Base-by-base conservation (phyloP, 2,797 vertebrate genomes). In the Pseudomugil gertrudae region DNA sequence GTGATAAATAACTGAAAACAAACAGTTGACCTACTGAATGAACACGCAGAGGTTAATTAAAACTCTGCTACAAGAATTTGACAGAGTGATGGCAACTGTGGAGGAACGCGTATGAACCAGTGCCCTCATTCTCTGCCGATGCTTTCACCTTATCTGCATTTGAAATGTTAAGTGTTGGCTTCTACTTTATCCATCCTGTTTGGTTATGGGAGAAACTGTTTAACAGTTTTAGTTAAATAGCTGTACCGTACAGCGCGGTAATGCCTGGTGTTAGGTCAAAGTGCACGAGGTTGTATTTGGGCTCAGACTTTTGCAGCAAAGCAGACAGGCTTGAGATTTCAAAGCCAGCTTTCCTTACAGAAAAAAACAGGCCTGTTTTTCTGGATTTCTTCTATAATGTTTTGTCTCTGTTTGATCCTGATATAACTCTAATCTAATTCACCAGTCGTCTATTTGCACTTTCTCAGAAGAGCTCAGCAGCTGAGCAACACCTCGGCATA, bases 41-140 rank as follows among this genome's bases (percentile, higher is more conserved):
- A 55, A 56, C 9, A 8, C 13, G 40, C 50, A 40, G 40, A 3
- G 64, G 38, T 56, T 67, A 56, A 65, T 52, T 55, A 13, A 68
- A 17, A 36, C 35, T 48, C 47, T 32, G 48, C 47, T 13, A 9
- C 10, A 61, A 36, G 40, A 61, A 57, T 40, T 21, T 35, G 33
- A 30, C 38, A 43, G 17, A 33, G 57, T 21, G 5, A 32, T 4
- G 4, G 29, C 15, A 55, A 50, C 29, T 48, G 5, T 66, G 33
- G 36, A 4, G 0, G 43, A 13, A 26, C 30, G 17, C 11, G 45
- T 5, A 48, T 13, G 3, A 48, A 48, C 11, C 17, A 40, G 50
- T 19, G 9, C 19, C 10, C 17, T 30, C 40, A 5, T 14, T n/a
- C 19, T 2, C 38, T 40, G 19, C 3, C n/a, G n/a, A n/a, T 4